phyloP scores from a whole-genome alignment of 2,113 vertebrate species.

The Aegotheles bennettii region DNA sequence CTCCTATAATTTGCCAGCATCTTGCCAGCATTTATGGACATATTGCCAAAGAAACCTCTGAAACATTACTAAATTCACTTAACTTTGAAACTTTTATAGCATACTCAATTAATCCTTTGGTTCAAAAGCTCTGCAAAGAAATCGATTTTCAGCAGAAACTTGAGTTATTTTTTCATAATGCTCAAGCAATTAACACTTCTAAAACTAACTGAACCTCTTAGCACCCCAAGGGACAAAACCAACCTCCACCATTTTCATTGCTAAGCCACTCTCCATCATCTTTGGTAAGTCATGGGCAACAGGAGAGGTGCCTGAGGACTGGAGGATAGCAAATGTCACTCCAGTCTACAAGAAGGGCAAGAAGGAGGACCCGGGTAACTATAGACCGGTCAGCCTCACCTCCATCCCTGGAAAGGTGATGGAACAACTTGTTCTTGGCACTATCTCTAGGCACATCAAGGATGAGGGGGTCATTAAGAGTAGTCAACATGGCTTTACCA shows the following conservation, averaged over 20 bases:
- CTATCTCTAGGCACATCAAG: no score
- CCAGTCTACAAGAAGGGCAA: no score
- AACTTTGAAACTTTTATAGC: not conserved
- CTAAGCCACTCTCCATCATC: no score
- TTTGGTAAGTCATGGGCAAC: no score
- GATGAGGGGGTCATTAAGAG: no score
- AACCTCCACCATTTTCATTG: not conserved
- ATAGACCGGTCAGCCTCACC: no score
- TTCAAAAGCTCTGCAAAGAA: not conserved
- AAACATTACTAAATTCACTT: not conserved
- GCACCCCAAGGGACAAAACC: not conserved
- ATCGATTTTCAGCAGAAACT: not conserved
- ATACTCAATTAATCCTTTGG: not conserved
- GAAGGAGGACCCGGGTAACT: no score
- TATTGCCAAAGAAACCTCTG: not conserved
- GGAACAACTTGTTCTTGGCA: no score
- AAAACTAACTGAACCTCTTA: not conserved
- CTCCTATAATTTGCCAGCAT: not conserved
- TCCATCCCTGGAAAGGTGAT: no score
- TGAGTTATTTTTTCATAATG: not conserved
- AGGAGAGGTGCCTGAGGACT: no score
- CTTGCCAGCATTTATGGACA: not conserved
- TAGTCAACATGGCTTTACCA: no score
- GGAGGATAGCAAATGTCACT: no score
- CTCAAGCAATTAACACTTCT: not conserved